Conservation (phyloP, 1,140 invertebrate species). For the Pseudobourletiella spinata region DNA sequence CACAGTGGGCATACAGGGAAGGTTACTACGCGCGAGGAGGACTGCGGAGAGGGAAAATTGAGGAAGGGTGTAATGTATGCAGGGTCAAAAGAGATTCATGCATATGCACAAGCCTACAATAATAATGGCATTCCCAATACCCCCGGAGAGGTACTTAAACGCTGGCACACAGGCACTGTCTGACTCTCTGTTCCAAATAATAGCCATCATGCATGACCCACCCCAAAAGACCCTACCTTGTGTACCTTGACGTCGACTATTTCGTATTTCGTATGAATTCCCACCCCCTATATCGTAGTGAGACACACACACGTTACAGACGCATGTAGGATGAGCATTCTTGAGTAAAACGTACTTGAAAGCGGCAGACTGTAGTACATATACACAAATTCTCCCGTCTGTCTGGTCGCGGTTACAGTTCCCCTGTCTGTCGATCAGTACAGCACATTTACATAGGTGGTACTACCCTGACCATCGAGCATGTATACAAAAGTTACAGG, state of each 20-base stretch:
- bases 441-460: background rate
- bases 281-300: too few relatives aligned
- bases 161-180: background rate
- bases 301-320: too few relatives aligned
- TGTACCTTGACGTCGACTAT: background rate
- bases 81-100: conserved; percentile 2
- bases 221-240: conserved; percentile 24
- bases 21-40: too few relatives aligned
- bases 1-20: too few relatives aligned
- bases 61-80: background rate
- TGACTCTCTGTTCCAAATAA: conserved; percentile 12
- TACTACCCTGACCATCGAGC: background rate
- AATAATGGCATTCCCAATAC: background rate
- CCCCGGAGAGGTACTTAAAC: conserved; percentile 2
- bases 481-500: background rate
- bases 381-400: too few relatives aligned
- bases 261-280: background rate
- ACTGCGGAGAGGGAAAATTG: too few relatives aligned
- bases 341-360: too few relatives aligned
- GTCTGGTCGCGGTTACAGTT: too few relatives aligned
- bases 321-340: too few relatives aligned
- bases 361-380: too few relatives aligned
- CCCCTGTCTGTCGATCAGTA: background rate
- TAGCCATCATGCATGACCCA: conserved; percentile 20
- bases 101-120: background rate